Evolutionary conservation across 1,140 invertebrate genomes (phyloP).

Genomic region (Eueides isabella): DNA sequence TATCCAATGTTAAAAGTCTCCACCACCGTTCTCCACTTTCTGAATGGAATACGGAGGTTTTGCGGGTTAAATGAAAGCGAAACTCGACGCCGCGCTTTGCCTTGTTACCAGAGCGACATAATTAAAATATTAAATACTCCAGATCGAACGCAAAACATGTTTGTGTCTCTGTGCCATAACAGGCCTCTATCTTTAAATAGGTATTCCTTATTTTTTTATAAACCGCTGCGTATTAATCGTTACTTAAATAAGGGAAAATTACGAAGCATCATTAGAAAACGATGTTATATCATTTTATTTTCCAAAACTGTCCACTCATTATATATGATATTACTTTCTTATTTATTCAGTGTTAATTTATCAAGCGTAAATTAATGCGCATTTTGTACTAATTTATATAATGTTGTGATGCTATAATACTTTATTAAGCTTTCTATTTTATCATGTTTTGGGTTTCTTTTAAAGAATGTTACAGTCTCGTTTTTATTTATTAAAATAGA

Average conservation of each 20-base stretch:
- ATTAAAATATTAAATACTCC: too few relatives aligned
- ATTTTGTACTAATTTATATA: slow-evolving; percentile 14
- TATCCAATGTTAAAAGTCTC: too few relatives aligned
- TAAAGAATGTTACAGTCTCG: neutral
- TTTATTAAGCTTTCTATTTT: slow-evolving; percentile 2
- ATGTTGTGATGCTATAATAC: neutral
- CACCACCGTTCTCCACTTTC: too few relatives aligned
- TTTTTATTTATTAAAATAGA: neutral
- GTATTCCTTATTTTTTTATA: neutral
- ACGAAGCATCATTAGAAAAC: neutral
- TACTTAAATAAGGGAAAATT: neutral
- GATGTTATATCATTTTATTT: neutral
- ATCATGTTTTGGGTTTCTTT: neutral
- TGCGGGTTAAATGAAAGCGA: too few relatives aligned
- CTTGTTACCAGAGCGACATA: too few relatives aligned
- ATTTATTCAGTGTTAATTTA: slow-evolving; percentile 27
- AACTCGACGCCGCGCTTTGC: too few relatives aligned
- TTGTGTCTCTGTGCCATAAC: too few relatives aligned
- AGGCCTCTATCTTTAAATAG: too few relatives aligned
- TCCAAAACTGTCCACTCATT: slow-evolving; percentile 9
- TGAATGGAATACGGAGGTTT: too few relatives aligned
- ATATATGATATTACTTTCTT: slow-evolving; percentile 28
- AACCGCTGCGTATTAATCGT: neutral
- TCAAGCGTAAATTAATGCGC: slow-evolving; percentile 28
- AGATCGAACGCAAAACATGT: too few relatives aligned